Evolutionary conservation across 2,797 vertebrate genomes (phyloP).

Genomic region (Pangasius macronema): DNA sequence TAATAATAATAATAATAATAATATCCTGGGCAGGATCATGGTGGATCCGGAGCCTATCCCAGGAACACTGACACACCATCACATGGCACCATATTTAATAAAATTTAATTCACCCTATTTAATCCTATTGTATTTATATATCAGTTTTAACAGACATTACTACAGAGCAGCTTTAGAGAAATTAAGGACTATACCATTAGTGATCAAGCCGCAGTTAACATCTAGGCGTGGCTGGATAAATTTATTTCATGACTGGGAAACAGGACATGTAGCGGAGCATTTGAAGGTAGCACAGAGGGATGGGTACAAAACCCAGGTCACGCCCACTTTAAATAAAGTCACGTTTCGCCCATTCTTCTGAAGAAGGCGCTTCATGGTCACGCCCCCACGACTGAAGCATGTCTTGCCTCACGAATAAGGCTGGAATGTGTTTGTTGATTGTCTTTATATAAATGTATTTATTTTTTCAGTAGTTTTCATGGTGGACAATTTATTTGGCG

Average conservation of each 20-base stretch:
- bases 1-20: slow-evolving; percentile 1
- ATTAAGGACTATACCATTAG: not conserved
- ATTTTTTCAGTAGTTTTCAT: not conserved
- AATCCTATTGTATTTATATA: not conserved
- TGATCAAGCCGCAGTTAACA: not conserved
- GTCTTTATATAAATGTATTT: too few relatives aligned
- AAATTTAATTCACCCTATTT: not conserved
- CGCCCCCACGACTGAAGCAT: not conserved
- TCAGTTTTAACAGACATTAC: not conserved
- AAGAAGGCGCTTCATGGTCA: not conserved
- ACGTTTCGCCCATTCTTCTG: not conserved
- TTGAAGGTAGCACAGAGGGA: not conserved
- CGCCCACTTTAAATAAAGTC: not conserved
- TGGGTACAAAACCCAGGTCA: not conserved
- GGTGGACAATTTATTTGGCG: not conserved
- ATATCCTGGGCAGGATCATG: not conserved
- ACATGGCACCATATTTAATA: not conserved
- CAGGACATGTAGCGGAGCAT: not conserved
- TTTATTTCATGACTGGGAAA: not conserved
- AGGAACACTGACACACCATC: not conserved
- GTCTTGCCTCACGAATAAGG: not conserved
- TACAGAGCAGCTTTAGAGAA: not conserved
- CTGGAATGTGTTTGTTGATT: not conserved
- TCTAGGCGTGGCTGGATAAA: too few relatives aligned
- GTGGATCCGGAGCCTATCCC: not conserved